These are phyloP conservation scores for Argyrosomus regius DNA, from an alignment of 2,797 vertebrate species.

Conservation along the genomic window DNA sequence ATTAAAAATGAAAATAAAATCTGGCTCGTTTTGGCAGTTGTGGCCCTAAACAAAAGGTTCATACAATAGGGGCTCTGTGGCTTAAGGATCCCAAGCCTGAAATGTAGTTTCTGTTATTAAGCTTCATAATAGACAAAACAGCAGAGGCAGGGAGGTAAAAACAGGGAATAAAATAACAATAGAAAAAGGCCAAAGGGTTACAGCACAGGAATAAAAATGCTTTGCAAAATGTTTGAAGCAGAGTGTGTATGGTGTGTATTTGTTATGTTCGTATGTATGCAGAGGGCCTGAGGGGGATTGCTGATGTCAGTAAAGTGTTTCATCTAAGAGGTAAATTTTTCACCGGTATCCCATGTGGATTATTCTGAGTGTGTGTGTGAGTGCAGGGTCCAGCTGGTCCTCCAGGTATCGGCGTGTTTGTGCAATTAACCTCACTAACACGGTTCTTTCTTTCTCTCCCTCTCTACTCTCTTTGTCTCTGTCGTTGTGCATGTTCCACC, in stretches of 20 bases:
- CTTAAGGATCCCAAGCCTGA: conserved; percentile 57
- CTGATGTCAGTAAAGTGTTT: conserved; percentile 30
- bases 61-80: not conserved
- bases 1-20: not conserved
- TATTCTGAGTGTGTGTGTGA: conserved; percentile 1
- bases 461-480: not conserved
- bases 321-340: conserved; percentile 39
- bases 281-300: conserved; percentile 6
- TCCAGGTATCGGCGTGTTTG: conserved; percentile 21
- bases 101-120: conserved; percentile 49
- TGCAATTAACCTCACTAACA: conserved; percentile 35
- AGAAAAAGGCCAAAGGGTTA: conserved; percentile 27
- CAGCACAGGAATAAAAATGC: conserved; percentile 16
- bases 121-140: conserved; percentile 36
- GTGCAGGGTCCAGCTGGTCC: conserved; percentile 20
- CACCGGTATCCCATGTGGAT: conserved; percentile 18
- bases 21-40: not conserved
- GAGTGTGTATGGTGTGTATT: conserved; percentile 7
- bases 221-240: conserved; percentile 2
- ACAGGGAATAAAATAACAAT: conserved; percentile 18
- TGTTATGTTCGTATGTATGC: conserved; percentile 10
- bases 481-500: not conserved
- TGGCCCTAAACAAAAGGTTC: not conserved
- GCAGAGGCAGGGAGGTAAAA: conserved; percentile 21
- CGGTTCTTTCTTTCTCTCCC: not conserved